Percentiles rank a stretch among this genome's conserved stretches.
These are phyloP conservation scores for Phalacrocorax pelagicus DNA, from an alignment of 2,113 vertebrate genomes.

Conservation along the genomic window DNA sequence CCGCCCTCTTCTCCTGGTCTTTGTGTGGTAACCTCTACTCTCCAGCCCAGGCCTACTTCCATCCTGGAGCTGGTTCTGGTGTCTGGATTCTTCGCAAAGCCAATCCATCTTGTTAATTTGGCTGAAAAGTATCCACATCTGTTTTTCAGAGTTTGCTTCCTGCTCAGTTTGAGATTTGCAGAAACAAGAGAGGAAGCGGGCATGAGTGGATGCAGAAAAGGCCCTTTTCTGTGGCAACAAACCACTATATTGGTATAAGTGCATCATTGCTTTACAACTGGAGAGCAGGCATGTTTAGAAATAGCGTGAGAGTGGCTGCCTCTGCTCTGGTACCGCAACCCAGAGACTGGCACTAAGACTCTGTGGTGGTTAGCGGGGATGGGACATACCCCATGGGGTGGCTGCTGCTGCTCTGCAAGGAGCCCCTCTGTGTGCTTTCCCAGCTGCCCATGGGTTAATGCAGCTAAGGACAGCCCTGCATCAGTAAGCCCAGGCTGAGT, in stretches of 20 bases:
- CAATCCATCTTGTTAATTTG: background rate
- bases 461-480: background rate
- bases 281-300: background rate
- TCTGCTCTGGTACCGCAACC: background rate
- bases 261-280: background rate
- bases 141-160: background rate
- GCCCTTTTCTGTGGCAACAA: background rate
- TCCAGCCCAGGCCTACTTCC: background rate
- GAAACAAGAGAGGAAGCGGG: background rate
- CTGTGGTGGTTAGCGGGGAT: too few species aligned
- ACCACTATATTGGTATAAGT: background rate
- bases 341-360: background rate
- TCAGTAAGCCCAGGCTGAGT: background rate
- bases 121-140: background rate
- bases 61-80: background rate
- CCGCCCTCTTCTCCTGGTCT: background rate
- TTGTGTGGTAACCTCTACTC: background rate
- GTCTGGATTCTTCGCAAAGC: background rate
- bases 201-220: background rate
- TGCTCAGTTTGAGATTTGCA: background rate
- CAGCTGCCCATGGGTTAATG: background rate
- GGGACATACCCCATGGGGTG: rapidly evolving
- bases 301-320: background rate
- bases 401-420: background rate
- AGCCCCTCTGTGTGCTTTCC: background rate